Conservation (phyloP, 2,797 vertebrate genomes). For the Amphiprion clarkii region DNA sequence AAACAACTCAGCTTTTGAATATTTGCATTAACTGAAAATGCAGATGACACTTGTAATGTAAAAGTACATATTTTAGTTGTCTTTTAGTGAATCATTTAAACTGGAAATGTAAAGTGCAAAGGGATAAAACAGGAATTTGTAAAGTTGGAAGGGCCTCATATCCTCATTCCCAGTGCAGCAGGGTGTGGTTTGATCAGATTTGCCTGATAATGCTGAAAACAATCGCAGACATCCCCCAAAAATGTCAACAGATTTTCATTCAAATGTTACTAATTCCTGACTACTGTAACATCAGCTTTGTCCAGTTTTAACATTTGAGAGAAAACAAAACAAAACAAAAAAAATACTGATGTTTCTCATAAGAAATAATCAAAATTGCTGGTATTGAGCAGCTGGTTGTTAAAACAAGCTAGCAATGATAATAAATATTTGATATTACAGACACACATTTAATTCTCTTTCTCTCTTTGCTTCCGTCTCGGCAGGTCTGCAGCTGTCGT, state of each 20-base stretch:
- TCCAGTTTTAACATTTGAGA: neutral
- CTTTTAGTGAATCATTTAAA: too few species aligned
- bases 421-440: neutral
- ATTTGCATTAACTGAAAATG: too few species aligned
- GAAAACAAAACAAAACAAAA: neutral
- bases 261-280: neutral
- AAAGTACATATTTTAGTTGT: too few species aligned
- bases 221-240: neutral
- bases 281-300: too few species aligned
- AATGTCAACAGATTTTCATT: neutral
- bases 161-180: neutral
- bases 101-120: neutral
- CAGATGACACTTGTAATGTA: too few species aligned
- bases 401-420: too few species aligned
- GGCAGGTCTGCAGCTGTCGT: conserved; percentile 38
- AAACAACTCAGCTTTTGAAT: too few species aligned
- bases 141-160: neutral
- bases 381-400: too few species aligned
- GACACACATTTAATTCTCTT: neutral
- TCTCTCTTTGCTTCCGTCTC: conserved; percentile 22
- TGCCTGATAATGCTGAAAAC: neutral
- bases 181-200: neutral
- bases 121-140: neutral
- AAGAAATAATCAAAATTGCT: too few species aligned
- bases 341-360: too few species aligned